Evolutionary conservation across 2,888 invertebrate genomes (phyloP), one percentile per base, ranked within the genome.

Genomic region (Glyphotaelius pellucidus): DNA sequence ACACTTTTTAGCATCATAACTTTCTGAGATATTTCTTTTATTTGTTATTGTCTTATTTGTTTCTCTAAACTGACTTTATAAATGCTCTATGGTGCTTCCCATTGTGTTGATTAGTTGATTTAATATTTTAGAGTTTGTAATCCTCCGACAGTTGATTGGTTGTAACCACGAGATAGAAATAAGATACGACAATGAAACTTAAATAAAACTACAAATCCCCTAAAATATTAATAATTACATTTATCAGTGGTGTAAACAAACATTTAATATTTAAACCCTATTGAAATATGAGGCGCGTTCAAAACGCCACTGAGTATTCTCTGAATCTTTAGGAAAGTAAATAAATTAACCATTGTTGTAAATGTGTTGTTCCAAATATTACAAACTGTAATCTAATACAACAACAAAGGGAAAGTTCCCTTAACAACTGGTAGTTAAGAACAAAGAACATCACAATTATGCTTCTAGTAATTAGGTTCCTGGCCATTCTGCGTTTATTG

Each of bases 401-500:
- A 32, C 32, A 32, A 81, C 31, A 81, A 81, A 81, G 81, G 32
- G 30, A 81, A 81, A 32, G 81, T 32, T 81, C 81, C 30, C 32
- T 32, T 81, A 81, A 81, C 32, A 32, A 32, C 81, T 81, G 81
- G 81, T 32, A 32, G 31, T 81, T 81, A 32, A 32, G 81, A 81
- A 81, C 81, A 81, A 81, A 81, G 81, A 32, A 81, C 31, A 81
- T 81, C 32, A 81, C 32, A 81, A 81, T 81, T 81, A 81, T 32
- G 81, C 30, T 81, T 81, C 81, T 32, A 81, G 81, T 81, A 81
- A 81, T 81, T 31, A 81, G 81, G 81, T 81, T 81, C 81, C 32
- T 81, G 67, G 67, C 67, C 25, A 67, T 67, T 67, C 67, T 67
- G 67, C 67, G 67, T 67, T 67, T 67, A 67, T 67, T 67, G 67